Percentiles rank a stretch among this genome's conserved stretches.
Conservation (phyloP, 2,113 vertebrate genomes). For the Crotalus tigris region DNA sequence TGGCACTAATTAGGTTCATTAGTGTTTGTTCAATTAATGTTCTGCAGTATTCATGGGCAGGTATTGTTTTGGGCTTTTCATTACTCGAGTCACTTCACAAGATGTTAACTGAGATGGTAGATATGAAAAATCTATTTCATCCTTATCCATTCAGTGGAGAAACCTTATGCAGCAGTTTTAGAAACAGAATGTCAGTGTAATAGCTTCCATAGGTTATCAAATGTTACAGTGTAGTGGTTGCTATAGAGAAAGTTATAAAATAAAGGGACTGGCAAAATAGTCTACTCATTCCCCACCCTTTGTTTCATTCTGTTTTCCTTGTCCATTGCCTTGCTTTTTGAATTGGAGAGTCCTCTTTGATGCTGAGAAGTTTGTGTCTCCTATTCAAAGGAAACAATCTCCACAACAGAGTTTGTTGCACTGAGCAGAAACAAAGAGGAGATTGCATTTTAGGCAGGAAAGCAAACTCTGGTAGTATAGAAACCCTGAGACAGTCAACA, state of each 20-base stretch:
- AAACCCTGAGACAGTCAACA: not conserved
- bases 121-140: not conserved
- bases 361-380: not conserved
- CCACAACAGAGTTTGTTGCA: not conserved
- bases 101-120: not conserved
- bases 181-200: not conserved
- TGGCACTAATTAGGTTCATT: conserved; percentile 34
- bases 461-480: not conserved
- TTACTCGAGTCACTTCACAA: conserved; percentile 12
- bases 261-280: not conserved
- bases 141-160: not conserved
- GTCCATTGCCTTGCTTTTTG: not conserved
- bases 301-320: not conserved
- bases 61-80: conserved; percentile 37
- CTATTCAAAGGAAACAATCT: not conserved
- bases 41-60: conserved; percentile 34
- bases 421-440: not conserved
- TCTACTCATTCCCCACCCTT: not conserved
- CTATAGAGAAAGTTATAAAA: not conserved
- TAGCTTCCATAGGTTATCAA: not conserved
- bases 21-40: conserved; percentile 39
- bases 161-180: not conserved
- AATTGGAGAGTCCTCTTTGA: not conserved
- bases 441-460: not conserved
- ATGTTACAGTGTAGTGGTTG: not conserved